phyloP scores from a whole-genome alignment of 2,113 vertebrate species.

The Ornithorhynchus anatinus region DNA sequence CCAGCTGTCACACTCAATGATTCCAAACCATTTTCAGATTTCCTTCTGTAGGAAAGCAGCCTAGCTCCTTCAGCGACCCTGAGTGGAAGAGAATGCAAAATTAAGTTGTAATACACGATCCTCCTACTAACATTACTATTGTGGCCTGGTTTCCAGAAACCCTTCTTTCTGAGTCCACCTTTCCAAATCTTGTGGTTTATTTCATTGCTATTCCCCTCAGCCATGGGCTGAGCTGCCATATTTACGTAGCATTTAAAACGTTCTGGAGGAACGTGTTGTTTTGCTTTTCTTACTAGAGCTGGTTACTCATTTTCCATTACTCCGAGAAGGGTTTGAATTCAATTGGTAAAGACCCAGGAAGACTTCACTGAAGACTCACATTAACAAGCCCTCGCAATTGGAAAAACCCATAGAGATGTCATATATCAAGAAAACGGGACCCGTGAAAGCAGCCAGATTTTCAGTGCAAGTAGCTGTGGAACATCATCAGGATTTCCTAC shows the following conservation, averaged over 20 bases:
- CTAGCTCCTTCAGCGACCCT: too few species aligned
- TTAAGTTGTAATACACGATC: too few species aligned
- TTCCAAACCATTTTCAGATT: too few species aligned
- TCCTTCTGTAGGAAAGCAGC: too few species aligned
- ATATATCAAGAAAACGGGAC: slow-evolving; percentile 43
- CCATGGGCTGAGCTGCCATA: background rate
- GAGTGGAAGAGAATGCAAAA: too few species aligned
- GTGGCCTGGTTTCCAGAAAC: slow-evolving; percentile 2
- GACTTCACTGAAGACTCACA: slow-evolving; percentile 13
- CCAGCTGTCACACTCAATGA: too few species aligned
- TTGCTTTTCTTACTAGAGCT: slow-evolving; percentile 4
- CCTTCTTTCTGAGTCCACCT: background rate
- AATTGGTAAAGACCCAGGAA: slow-evolving; percentile 39
- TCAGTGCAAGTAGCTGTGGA: slow-evolving; percentile 55
- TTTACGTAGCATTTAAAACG: slow-evolving; percentile 13
- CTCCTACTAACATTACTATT: too few species aligned
- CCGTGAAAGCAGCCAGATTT: slow-evolving; percentile 41
- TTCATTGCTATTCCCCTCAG: background rate
- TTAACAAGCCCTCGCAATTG: slow-evolving; percentile 33
- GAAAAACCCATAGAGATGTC: slow-evolving; percentile 38
- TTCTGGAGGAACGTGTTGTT: slow-evolving; percentile 16
- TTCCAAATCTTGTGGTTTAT: background rate
- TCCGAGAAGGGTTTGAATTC: slow-evolving; percentile 14
- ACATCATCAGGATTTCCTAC: slow-evolving; percentile 65
- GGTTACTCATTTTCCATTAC: slow-evolving; percentile 35